phyloP scores from a whole-genome alignment of 2,888 invertebrate species.

The Andricus curvator region DNA sequence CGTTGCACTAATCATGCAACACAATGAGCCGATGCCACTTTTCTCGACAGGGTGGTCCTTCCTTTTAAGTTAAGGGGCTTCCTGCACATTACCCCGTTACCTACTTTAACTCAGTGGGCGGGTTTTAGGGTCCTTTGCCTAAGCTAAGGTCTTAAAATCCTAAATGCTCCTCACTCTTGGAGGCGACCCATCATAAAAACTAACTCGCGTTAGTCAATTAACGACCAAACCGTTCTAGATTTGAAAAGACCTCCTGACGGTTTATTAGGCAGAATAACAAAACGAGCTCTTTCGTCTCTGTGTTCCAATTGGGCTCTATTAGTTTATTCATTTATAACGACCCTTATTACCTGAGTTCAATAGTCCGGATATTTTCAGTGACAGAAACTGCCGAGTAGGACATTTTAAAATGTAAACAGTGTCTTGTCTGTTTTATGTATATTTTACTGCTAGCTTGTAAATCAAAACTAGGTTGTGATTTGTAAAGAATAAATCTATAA shows the following conservation, averaged over 20 bases:
- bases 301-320: neutral
- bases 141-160: neutral
- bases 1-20: conserved; percentile 2
- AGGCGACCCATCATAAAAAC: neutral
- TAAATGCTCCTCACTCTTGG: neutral
- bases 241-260: neutral
- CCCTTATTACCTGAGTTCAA: neutral
- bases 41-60: neutral
- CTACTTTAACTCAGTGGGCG: neutral
- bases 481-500: neutral
- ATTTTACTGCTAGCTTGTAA: neutral
- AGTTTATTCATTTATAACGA: neutral
- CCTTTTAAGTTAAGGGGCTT: neutral
- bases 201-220: neutral
- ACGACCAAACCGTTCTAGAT: neutral
- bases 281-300: neutral
- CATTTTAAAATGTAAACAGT: neutral
- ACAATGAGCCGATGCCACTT: neutral
- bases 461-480: neutral
- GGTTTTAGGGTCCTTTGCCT: neutral
- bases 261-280: neutral
- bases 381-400: neutral
- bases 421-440: neutral
- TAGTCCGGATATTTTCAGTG: neutral
- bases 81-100: neutral